Evolutionary conservation across 2,113 vertebrate species (phyloP), one percentile per base, ranked within the genome.

Genomic region (Dunckerocampus dactyliophorus): DNA sequence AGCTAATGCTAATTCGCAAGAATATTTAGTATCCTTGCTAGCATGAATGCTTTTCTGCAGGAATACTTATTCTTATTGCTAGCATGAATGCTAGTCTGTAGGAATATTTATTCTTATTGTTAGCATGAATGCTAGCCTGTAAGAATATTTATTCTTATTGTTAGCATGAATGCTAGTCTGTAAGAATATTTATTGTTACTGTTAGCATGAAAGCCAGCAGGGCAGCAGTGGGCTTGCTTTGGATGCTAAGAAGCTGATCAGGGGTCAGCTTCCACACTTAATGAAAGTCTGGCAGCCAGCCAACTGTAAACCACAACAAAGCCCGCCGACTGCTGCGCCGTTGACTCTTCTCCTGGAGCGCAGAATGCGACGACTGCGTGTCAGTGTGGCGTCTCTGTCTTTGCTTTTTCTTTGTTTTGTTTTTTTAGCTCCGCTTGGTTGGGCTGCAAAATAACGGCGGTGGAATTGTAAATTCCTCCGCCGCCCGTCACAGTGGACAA

Each of bases 401-500:
- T 34, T 34, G 64, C 47, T 65, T 37, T 21, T 31, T 16, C 12
- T 48, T 65, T 43, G 31, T 37, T 34, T 28, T 28, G 2, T 28
- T 28, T 28, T 28, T 55, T 24, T 65, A 28, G 16, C 54, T 64
- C 14, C 51, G 37, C 43, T 45, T 50, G 62, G 59, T 49, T 37
- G 66, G 8, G 17, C 67, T 65, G 53, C 65, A 59, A 75, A 79
- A 82, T 81, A 76, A 77, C 65, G 66, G 79, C 16, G 62, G 34
- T 67, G 67, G 56, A 66, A 78, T 78, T 72, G 82, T 83, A 85
- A 82, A 87, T 79, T 80, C 68, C 79, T 74, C 67, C 50, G 72
- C 68, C 72, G 81, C 74, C 71, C 57, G 74, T 82, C 85, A 81
- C 56, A 62, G n/a, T 48, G 76, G 52, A 85, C 83, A 72, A 73